phyloP scores from a whole-genome alignment of 2,113 vertebrate genomes.

The Oncorhynchus gorbuscha region DNA sequence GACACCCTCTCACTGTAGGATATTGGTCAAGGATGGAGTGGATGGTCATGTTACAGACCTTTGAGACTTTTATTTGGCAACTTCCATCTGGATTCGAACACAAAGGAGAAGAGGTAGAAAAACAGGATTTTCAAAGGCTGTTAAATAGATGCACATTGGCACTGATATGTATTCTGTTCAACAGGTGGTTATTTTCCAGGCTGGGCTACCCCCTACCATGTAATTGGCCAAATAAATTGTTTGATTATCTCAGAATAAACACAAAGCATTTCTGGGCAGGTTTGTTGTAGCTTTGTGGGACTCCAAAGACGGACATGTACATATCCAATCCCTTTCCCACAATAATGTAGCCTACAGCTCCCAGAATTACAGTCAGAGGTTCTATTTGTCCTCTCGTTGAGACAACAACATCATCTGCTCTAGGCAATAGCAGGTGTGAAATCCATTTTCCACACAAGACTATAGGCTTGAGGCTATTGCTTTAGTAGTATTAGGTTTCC shows the following conservation, averaged over 20 bases:
- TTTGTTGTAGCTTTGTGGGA: neutral
- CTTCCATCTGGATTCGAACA: constrained; percentile 70
- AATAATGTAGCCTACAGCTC: neutral
- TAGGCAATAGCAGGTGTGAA: neutral
- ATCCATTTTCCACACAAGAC: neutral
- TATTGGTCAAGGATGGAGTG: constrained; percentile 66
- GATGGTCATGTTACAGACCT: constrained; percentile 76
- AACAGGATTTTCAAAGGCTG: constrained; percentile 47
- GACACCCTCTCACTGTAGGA: constrained; percentile 46
- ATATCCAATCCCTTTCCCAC: neutral
- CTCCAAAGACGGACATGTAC: neutral
- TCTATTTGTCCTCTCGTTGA: neutral
- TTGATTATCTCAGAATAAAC: neutral
- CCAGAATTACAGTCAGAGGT: neutral
- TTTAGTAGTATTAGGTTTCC: constrained; percentile 45
- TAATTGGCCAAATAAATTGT: neutral
- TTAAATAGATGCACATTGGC: neutral
- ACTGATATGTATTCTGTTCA: constrained; percentile 28
- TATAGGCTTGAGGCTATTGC: constrained; percentile 42
- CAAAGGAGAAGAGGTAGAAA: constrained; percentile 39
- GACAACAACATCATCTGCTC: neutral
- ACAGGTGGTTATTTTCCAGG: constrained; percentile 32
- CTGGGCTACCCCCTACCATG: neutral
- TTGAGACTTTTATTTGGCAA: constrained; percentile 74
- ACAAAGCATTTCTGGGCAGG: neutral